Evolutionary conservation across 2,113 vertebrate genomes (phyloP).

Genomic region (Turdus rufiventris): DNA sequence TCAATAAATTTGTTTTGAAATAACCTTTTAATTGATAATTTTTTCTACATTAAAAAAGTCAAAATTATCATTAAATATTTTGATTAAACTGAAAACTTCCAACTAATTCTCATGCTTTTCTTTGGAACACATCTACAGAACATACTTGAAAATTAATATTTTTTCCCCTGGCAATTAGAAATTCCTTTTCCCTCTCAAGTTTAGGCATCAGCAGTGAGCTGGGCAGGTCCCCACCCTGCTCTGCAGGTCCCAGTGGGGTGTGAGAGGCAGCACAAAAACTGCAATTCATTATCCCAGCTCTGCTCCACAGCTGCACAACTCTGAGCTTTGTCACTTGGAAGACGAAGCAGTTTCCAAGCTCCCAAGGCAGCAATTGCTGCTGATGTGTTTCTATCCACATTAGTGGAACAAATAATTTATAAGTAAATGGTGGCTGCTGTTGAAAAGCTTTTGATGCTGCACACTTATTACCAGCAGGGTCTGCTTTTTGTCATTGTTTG

Average conservation of each 20-base stretch:
- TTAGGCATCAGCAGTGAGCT: neutral
- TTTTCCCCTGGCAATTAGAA: neutral
- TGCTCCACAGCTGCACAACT: neutral
- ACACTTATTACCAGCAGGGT: neutral
- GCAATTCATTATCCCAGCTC: neutral
- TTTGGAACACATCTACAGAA: neutral
- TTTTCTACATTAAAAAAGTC: neutral
- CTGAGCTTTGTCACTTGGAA: neutral
- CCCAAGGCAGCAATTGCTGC: neutral
- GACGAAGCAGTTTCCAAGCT: neutral
- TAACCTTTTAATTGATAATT: neutral
- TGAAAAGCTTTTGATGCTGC: neutral
- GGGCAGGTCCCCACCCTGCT: neutral
- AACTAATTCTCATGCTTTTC: neutral
- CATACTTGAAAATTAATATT: neutral
- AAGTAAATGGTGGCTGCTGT: neutral
- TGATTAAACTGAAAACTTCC: neutral
- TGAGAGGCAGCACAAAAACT: neutral
- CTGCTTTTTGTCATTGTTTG: slow-evolving; percentile 19
- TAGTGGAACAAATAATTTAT: neutral
- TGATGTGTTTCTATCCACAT: neutral
- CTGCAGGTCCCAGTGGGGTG: neutral
- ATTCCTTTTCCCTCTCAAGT: neutral
- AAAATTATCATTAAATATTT: neutral
- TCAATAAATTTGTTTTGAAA: neutral